phyloP scores from a whole-genome alignment of 2,888 invertebrate species.

The Notodonta dromedarius region DNA sequence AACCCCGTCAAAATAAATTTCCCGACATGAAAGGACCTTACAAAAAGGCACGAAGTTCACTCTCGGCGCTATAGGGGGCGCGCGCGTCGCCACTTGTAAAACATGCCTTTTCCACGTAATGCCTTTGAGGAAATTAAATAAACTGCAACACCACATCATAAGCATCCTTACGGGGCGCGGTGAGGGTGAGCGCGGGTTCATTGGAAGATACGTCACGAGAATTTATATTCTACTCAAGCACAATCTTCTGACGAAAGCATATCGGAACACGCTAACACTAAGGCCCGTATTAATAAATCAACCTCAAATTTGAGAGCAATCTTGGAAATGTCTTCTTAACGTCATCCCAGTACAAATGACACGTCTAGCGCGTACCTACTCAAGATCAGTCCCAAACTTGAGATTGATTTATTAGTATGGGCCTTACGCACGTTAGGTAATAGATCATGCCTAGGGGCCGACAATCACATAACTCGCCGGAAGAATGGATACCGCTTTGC shows the following conservation, averaged over 20 bases:
- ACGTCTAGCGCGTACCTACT: too few relatives aligned
- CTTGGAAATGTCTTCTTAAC: too few relatives aligned
- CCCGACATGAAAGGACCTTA: constrained; percentile 34
- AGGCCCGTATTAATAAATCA: too few relatives aligned
- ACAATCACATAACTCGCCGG: too few relatives aligned
- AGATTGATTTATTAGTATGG: too few relatives aligned
- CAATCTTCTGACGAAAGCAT: not conserved
- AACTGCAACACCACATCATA: constrained; percentile 80
- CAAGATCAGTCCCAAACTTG: too few relatives aligned
- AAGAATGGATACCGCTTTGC: too few relatives aligned
- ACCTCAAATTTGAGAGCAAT: too few relatives aligned
- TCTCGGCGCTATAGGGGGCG: constrained; percentile 16
- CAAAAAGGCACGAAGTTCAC: constrained; percentile 28
- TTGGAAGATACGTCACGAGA: constrained; percentile 26
- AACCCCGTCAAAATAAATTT: constrained; percentile 39
- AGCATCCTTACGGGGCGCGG: constrained; percentile 64
- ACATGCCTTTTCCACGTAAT: constrained; percentile 78
- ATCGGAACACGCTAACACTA: too few relatives aligned
- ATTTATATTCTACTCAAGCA: not conserved
- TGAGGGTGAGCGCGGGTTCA: constrained; percentile 37
- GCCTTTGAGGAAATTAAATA: constrained; percentile 82
- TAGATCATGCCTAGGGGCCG: too few relatives aligned
- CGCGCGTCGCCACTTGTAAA: constrained; percentile 58
- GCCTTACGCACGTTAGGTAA: too few relatives aligned
- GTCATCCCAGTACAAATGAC: too few relatives aligned